Conservation (phyloP, 2,113 vertebrate genomes). For the Dissostichus mawsoni region DNA sequence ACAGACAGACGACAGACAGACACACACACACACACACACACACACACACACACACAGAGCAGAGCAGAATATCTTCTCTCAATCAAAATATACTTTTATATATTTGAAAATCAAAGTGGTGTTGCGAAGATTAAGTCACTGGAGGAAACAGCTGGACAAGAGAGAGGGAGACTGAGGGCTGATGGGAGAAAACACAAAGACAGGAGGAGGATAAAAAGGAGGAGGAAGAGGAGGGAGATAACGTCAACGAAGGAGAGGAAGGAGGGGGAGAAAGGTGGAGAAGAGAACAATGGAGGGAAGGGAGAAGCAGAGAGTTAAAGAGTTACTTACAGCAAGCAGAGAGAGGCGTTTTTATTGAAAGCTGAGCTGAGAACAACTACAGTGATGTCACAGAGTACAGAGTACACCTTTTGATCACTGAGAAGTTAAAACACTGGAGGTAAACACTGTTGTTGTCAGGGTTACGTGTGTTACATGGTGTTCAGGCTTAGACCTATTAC, state of each 20-base stretch:
- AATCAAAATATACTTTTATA: not conserved
- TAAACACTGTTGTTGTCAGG: not conserved
- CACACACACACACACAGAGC: not conserved
- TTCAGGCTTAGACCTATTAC: too few species aligned
- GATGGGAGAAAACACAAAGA: not conserved
- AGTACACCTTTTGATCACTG: not conserved
- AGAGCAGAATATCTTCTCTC: not conserved
- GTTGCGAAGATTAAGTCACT: not conserved
- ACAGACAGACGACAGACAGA: not conserved
- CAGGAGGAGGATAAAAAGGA: not conserved
- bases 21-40: not conserved
- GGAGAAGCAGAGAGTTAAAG: not conserved
- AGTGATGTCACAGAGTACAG: not conserved
- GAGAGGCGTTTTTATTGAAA: too few species aligned
- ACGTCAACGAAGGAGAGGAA: not conserved
- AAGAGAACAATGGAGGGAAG: constrained; percentile 51
- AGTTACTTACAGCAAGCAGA: not conserved
- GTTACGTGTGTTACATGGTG: too few species aligned
- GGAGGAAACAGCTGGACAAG: constrained; percentile 39
- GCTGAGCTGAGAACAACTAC: not conserved
- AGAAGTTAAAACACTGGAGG: not conserved
- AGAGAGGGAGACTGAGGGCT: not conserved
- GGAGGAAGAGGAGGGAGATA: not conserved
- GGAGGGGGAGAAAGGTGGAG: not conserved
- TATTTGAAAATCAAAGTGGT: not conserved